These are phyloP conservation scores for Pachypanchax playfairii DNA, from an alignment of 2,113 vertebrate genomes.

Conservation along the genomic window DNA sequence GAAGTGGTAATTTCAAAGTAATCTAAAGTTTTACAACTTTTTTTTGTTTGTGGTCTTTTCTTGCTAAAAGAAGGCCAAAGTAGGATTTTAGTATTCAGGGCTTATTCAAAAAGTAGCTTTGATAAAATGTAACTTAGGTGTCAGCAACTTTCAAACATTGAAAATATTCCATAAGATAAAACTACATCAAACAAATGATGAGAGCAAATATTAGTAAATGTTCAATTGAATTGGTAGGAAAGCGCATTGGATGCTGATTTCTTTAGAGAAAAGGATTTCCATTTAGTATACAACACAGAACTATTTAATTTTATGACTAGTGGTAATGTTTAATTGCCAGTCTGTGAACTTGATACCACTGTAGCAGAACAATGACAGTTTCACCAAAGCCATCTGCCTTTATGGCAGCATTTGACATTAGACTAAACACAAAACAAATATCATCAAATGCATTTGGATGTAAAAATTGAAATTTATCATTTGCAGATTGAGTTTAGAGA, in stretches of 20 bases:
- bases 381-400: constrained; percentile 17
- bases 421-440: constrained; percentile 14
- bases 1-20: too few species aligned
- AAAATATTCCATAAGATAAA: not conserved
- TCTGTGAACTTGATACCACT: not conserved
- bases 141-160: not conserved
- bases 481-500: constrained; percentile 14
- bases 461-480: constrained; percentile 24
- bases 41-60: too few species aligned
- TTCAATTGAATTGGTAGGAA: not conserved
- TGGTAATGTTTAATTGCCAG: not conserved
- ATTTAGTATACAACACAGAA: not conserved
- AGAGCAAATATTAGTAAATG: not conserved
- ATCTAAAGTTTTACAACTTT: too few species aligned
- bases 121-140: not conserved
- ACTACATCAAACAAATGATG: not conserved
- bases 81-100: not conserved
- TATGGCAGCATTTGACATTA: not conserved
- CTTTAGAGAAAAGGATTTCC: not conserved
- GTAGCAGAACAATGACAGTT: constrained; percentile 11
- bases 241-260: too few species aligned
- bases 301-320: not conserved
- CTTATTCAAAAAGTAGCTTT: too few species aligned
- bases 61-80: too few species aligned
- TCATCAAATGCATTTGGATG: constrained; percentile 15